Evolutionary conservation across 2,797 vertebrate species (phyloP).

Genomic region (Kryptolebias ocellatus): DNA sequence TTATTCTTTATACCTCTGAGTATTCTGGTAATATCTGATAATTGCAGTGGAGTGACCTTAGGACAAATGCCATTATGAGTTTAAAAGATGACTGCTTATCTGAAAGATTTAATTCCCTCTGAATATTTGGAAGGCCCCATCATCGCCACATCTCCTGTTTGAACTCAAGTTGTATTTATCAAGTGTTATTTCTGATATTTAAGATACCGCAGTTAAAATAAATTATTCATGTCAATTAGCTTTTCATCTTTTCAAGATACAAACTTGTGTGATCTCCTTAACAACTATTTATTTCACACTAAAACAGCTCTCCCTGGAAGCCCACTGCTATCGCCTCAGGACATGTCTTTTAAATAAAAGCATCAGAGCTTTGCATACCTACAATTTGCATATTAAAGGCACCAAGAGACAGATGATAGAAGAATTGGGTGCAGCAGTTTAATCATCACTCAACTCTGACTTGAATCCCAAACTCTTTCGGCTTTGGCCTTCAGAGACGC

Average conservation of each 20-base stretch:
- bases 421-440: conserved; percentile 78
- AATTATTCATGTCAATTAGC: conserved; percentile 89
- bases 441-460: conserved; percentile 82
- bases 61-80: conserved; percentile 78
- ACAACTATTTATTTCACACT: conserved; percentile 95
- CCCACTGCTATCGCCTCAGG: conserved; percentile 88
- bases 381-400: conserved; percentile 91
- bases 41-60: conserved; percentile 82
- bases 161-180: conserved; percentile 79
- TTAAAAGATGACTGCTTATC: conserved; percentile 72
- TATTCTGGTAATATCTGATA: conserved; percentile 77
- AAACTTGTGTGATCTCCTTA: conserved; percentile 93
- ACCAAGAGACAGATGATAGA: conserved; percentile 70
- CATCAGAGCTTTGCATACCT: conserved; percentile 92
- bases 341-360: conserved; percentile 96
- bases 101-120: conserved; percentile 76
- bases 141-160: conserved; percentile 69
- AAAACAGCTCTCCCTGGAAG: conserved; percentile 88
- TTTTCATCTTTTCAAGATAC: conserved; percentile 91
- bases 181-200: conserved; percentile 82
- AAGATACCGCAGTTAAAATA: conserved; percentile 85
- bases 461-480: conserved; percentile 78
- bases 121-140: conserved; percentile 71
- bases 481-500: conserved; percentile 66
- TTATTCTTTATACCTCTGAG: conserved; percentile 79